Base-by-base conservation (phyloP, 2,113 vertebrate species). In the Pithys albifrons region DNA sequence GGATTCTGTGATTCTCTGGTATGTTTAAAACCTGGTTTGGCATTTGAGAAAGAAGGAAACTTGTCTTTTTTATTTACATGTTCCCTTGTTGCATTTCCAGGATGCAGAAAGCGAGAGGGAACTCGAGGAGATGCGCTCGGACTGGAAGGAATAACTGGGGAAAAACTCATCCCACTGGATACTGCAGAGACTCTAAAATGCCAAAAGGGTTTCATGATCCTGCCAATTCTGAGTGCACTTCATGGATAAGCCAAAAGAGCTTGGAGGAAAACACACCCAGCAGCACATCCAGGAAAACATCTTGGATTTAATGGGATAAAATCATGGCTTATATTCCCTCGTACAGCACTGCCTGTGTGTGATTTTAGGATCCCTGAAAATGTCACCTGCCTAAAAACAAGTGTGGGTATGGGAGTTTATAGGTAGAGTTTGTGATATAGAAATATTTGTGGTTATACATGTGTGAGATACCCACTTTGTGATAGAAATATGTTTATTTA, bases 41-140 rank as follows among this genome's bases (percentile, higher is more conserved):
- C 52, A 6, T 14, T 78, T 48, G 35, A 74, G 33, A 48, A 77
- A 16, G 20, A 57, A 82, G 17, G 62, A 59, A n/a, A 41, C 5
- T 27, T 1, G 14, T 58, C 27, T 10, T 11, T 41, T 14, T 54
- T 33, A 3, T 82, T 73, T 9, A 16, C 41, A n/a, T 19, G 2
- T 69, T 69, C 25, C 49, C 22, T 27, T 88, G 4, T 19, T 67
- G 67, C 85, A 14, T 93, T 88, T 73, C 27, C 96, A 98, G 98
- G 98, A 98, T 64, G 91, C 86, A 54, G 92, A 97, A 82, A 93
- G 97, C 0, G 96, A 97, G 86, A 96, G 51, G 49, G 97, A 98
- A 9, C 94, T 98, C 1, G 95, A 97, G 85, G 98, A 98, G 96
- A 39, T 98, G 90, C 74, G 69, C 54, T 75, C 52, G 1, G 35